These are phyloP conservation scores for Dromaius novaehollandiae DNA, from an alignment of 2,113 vertebrate species.

Conservation along the genomic window DNA sequence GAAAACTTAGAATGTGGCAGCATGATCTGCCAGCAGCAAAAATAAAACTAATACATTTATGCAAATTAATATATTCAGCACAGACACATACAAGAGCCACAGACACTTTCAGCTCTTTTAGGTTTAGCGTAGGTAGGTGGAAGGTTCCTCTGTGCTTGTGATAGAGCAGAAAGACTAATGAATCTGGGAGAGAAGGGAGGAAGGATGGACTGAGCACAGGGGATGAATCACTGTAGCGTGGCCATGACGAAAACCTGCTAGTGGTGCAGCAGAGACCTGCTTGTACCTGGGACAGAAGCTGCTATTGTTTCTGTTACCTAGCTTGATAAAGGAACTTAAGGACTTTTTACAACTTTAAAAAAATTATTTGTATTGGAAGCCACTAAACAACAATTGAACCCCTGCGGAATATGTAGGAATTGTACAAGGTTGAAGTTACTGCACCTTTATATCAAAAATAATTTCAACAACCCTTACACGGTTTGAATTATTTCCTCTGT, in stretches of 20 bases:
- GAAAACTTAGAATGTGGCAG: neutral
- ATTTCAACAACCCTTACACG: neutral
- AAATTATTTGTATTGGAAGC: neutral
- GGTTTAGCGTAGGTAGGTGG: neutral
- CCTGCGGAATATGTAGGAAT: neutral
- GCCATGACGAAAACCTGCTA: neutral
- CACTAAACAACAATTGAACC: neutral
- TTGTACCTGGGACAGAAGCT: neutral
- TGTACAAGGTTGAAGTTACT: neutral
- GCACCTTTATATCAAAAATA: neutral
- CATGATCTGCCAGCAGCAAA: neutral
- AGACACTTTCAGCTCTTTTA: neutral
- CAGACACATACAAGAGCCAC: neutral
- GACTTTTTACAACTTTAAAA: neutral
- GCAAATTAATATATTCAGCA: neutral
- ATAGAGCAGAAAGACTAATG: neutral
- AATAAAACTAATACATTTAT: neutral
- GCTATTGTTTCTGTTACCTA: neutral
- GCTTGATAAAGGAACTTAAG: neutral
- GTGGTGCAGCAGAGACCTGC: neutral
- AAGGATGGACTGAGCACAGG: neutral
- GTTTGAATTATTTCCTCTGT: slow-evolving; percentile 6
- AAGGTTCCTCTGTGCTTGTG: neutral
- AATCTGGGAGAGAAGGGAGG: neutral
- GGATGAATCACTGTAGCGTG: neutral